Base-by-base conservation (phyloP, 1,140 invertebrate species). In the Elymnias hypermnestra region DNA sequence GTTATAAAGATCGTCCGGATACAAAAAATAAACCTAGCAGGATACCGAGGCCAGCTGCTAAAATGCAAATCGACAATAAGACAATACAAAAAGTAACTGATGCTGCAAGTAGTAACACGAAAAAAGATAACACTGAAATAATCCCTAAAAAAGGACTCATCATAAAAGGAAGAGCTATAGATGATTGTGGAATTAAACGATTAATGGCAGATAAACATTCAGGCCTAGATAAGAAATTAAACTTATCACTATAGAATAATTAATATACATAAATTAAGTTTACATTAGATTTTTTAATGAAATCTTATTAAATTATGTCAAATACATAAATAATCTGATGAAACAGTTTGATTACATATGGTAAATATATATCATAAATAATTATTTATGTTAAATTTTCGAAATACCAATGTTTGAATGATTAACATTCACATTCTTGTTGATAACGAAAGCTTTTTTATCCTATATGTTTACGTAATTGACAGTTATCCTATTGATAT, bases 41-140 rank as follows among this genome's bases (percentile, higher is more conserved):
- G 47, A 78, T 75, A 40, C 74, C 74, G 9, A 65, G 57, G 44
- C 44, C 43, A 31, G 40, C 21, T 21, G 21, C 23, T 31, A 45
- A 31, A 43, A 29, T 14, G 18, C 26, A 50, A 6, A 55, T n/a
- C n/a, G n/a, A n/a, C n/a, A 38, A 15, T 18, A 19, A 31, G 5
- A 15, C 10, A 18, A 42, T 15, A 25, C n/a, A 41, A 3, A 3
- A 12, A 2, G n/a, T 9, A 36, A 36, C n/a, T 9, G 12, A 36
- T 5, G 19, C 17, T 10, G 12, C 12, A 7, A 8, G 5, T 21
- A 15, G n/a, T 19, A 1, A 10, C 12, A 9, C 12, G 9, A 13
- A 13, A 33, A 7, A 10, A 7, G 15, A 7, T 19, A 12, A 25
- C 23, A 35, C 13, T 3, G 10, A 22, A 19, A 49, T 25, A 8